Conservation (phyloP, 2,888 invertebrate species). For the Tiliacea citrago region DNA sequence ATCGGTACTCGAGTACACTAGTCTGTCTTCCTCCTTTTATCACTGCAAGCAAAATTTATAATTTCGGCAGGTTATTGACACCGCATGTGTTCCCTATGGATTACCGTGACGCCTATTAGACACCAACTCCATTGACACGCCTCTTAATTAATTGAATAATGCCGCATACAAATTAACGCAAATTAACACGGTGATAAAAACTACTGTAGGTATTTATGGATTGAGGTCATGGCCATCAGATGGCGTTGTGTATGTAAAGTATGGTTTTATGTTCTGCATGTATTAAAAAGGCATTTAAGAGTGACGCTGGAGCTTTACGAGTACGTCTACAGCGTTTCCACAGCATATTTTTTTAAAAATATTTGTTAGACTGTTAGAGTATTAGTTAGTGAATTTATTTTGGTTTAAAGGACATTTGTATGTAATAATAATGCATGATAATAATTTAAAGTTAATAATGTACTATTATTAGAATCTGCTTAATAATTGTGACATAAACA, state of each 20-base stretch:
- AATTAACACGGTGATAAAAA: conserved; percentile 47
- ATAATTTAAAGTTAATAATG: no score
- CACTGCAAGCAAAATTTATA: neutral
- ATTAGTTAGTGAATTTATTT: no score
- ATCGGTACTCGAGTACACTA: neutral
- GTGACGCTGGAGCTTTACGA: no score
- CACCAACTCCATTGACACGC: conserved; percentile 22
- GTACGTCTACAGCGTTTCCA: no score
- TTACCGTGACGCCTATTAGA: neutral
- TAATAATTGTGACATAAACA: no score
- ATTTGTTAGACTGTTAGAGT: no score
- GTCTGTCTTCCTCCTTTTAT: neutral
- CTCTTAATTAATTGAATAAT: conserved; percentile 42
- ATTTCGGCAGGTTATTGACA: conserved; percentile 5
- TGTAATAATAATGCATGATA: no score
- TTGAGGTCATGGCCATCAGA: conserved; percentile 28
- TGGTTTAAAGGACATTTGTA: no score
- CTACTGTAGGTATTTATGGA: neutral
- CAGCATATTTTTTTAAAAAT: no score
- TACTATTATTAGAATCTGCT: no score
- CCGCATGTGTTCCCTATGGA: conserved; percentile 1
- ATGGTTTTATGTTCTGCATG: conserved; percentile 17
- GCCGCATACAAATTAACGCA: conserved; percentile 31
- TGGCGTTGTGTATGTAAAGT: conserved; percentile 1
- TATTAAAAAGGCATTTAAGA: neutral